Conservation (phyloP, 2,113 vertebrate species). For the Sphyrna mokarran region DNA sequence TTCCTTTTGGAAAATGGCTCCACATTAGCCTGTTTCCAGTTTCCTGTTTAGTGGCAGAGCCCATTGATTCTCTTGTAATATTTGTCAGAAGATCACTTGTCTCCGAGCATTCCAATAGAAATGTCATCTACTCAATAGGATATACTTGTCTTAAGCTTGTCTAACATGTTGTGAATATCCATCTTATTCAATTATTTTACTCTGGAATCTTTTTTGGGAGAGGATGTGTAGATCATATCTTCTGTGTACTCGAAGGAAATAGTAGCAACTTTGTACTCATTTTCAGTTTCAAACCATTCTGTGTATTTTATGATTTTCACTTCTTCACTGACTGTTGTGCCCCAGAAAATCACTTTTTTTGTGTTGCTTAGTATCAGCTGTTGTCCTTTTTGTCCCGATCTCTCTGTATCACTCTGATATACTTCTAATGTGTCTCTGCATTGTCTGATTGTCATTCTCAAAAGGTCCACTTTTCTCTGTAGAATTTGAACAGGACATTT, state of each 20-base stretch:
- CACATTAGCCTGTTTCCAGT: background rate
- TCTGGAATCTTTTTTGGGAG: background rate
- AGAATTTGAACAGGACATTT: background rate
- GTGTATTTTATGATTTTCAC: background rate
- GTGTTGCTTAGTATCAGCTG: background rate
- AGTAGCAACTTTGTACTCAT: background rate
- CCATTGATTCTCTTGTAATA: background rate
- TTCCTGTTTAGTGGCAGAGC: background rate
- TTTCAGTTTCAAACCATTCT: background rate
- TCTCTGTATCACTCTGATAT: background rate
- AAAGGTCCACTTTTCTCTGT: background rate
- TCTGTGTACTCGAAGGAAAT: background rate
- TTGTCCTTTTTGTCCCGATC: background rate
- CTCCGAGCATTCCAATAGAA: background rate
- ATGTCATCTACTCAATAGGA: background rate
- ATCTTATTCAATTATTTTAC: background rate
- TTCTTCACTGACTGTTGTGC: background rate
- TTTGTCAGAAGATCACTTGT: background rate
- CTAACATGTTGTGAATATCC: background rate
- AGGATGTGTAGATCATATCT: background rate
- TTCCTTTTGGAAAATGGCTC: background rate
- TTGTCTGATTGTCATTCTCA: background rate
- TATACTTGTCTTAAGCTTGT: background rate
- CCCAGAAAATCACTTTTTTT: background rate
- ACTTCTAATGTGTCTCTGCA: background rate